Evolutionary conservation across 1,140 invertebrate species (phyloP).

Genomic region (Druon quercuslanigerum): DNA sequence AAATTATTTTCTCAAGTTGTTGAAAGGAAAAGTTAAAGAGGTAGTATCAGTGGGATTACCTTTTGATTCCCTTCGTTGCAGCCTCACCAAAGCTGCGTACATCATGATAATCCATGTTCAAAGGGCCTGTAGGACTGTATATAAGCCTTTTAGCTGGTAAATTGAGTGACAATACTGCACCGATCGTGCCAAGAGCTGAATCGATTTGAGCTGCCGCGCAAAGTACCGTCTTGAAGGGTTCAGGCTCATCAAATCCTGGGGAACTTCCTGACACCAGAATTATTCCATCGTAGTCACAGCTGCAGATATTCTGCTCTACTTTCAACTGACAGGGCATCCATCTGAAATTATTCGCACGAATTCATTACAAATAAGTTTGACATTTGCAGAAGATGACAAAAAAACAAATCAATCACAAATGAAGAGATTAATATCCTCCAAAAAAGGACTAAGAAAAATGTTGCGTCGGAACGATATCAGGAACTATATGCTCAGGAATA

Average conservation of each 20-base stretch:
- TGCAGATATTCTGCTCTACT: slow-evolving; percentile 67
- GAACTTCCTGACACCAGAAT: slow-evolving; percentile 67
- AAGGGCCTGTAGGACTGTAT: slow-evolving; percentile 85
- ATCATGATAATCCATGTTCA: slow-evolving; percentile 89
- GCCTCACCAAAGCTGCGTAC: slow-evolving; percentile 82
- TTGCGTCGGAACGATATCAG: too few species aligned
- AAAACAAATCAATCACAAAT: neutral
- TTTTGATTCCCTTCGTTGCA: slow-evolving; percentile 78
- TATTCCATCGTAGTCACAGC: slow-evolving; percentile 68
- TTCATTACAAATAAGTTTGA: slow-evolving; percentile 27
- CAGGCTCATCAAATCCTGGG: slow-evolving; percentile 66
- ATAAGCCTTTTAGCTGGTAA: slow-evolving; percentile 82
- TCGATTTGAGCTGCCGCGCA: slow-evolving; percentile 64
- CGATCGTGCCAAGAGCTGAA: slow-evolving; percentile 62
- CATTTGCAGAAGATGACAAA: slow-evolving; percentile 10
- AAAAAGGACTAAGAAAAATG: too few species aligned
- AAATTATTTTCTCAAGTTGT: neutral
- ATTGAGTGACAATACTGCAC: slow-evolving; percentile 79
- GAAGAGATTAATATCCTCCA: neutral
- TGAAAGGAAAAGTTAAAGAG: neutral
- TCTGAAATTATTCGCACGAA: slow-evolving; percentile 55
- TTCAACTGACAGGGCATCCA: slow-evolving; percentile 69
- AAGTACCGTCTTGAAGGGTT: slow-evolving; percentile 71
- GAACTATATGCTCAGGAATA: too few species aligned
- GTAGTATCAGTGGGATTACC: slow-evolving; percentile 68